phyloP scores from a whole-genome alignment of 1,140 invertebrate species.

The Drosophila neocordata region DNA sequence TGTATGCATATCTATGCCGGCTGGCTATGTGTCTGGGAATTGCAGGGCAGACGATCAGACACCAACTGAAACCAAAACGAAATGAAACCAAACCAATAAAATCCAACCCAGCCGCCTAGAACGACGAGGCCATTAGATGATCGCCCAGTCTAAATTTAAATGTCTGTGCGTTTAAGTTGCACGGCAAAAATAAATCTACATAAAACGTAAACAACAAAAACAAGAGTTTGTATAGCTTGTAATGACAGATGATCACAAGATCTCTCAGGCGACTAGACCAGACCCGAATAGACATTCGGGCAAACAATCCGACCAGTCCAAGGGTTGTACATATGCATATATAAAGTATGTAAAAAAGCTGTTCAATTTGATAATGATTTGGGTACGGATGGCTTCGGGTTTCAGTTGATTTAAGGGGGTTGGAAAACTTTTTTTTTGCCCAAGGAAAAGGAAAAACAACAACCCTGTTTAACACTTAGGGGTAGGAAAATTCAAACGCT shows the following conservation, averaged over 20 bases:
- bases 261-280: constrained; percentile 6
- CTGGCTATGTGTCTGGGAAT: constrained; percentile 20
- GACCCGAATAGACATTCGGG: constrained; percentile 3
- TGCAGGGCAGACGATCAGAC: constrained; percentile 52
- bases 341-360: not conserved
- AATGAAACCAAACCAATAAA: constrained; percentile 13
- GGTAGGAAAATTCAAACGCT: not conserved
- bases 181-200: constrained; percentile 77
- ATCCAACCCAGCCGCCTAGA: constrained; percentile 30
- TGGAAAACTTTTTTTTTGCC: too few relatives aligned
- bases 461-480: not conserved
- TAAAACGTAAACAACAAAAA: constrained; percentile 57
- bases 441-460: not conserved
- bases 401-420: not conserved
- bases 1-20: not conserved
- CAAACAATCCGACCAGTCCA: constrained; percentile 2
- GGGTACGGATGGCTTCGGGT: not conserved
- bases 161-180: constrained; percentile 77
- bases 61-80: constrained; percentile 37
- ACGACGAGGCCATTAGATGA: constrained; percentile 76
- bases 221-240: constrained; percentile 36
- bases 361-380: not conserved
- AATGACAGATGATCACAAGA: constrained; percentile 37
- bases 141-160: constrained; percentile 74
- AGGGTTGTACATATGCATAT: not conserved